Conservation (phyloP, 2,888 invertebrate genomes). For the Dusona sp. region DNA sequence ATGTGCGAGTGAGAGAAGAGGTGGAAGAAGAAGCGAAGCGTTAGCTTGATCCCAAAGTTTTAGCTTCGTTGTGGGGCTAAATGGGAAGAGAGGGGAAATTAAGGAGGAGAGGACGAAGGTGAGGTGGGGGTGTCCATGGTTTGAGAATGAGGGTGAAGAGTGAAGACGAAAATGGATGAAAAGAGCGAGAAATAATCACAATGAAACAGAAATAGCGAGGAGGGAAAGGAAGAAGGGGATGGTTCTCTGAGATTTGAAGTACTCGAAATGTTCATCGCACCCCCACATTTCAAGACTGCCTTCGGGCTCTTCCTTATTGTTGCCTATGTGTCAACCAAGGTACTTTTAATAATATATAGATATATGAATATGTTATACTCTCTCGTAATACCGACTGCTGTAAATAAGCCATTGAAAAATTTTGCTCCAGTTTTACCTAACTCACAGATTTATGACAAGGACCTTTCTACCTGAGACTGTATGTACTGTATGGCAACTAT, state of each 20-base stretch:
- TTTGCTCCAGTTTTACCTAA: slow-evolving; percentile 79
- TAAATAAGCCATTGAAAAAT: slow-evolving; percentile 74
- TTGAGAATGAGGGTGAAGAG: slow-evolving; percentile 19
- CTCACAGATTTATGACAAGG: slow-evolving; percentile 76
- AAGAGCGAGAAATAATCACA: slow-evolving; percentile 7
- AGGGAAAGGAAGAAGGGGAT: slow-evolving; percentile 19
- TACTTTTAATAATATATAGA: slow-evolving; percentile 1
- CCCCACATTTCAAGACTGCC: slow-evolving; percentile 46
- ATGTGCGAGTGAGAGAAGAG: slow-evolving; percentile 20
- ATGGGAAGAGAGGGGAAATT: slow-evolving; percentile 39
- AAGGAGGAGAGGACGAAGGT: slow-evolving; percentile 18
- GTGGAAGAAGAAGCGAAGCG: slow-evolving; percentile 50
- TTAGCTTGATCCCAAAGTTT: slow-evolving; percentile 60
- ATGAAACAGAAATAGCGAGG: slow-evolving; percentile 13
- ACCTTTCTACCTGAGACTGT: slow-evolving; percentile 58
- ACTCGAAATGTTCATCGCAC: slow-evolving; percentile 69
- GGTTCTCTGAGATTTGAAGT: slow-evolving; percentile 33
- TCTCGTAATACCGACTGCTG: slow-evolving; percentile 51
- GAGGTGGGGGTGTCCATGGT: slow-evolving; percentile 1
- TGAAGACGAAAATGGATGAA: slow-evolving; percentile 16
- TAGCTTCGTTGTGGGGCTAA: slow-evolving; percentile 11
- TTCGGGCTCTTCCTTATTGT: slow-evolving; percentile 26
- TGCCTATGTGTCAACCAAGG: slow-evolving; percentile 27
- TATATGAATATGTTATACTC: not conserved
- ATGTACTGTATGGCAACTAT: not conserved